Evolutionary conservation across 2,797 vertebrate genomes (phyloP), one percentile per base, ranked within the genome.

Genomic region (Spinibarbus caldwelli): DNA sequence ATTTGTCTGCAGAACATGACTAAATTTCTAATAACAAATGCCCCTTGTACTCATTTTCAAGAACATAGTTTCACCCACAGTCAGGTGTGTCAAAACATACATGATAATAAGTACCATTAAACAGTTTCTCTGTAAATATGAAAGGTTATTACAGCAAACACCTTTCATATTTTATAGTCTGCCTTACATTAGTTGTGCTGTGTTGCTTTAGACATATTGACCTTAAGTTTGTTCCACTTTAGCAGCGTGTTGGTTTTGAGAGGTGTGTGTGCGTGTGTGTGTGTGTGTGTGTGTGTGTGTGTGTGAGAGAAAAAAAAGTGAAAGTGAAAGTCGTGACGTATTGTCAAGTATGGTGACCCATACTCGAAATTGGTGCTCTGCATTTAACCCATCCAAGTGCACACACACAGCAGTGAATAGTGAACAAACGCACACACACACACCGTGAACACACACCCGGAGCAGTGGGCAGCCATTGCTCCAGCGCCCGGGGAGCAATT

Each of bases 121-220:
- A 64, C 54, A 9, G 23, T 57, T 54, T 47, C 15, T 41, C 7
- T 57, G 23, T 23, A n/a, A 49, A 62, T n/a, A 36, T 77, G 47
- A 87, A 85, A 83, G 72, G 66, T 82, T 85, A 85, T 78, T 26
- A 45, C 14, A 45, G 54, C 54, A 78, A 87, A 82, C 34, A 59
- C 8, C 47, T 66, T 21, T 78, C 43, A 72, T 26, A 78, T 62
- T 72, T 66, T 31, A 17, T 41, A 29, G 47, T 75, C 31, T 54
- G 34, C 34, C 73, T 21, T 29, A 82, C 67, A 54, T 66, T 72
- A 17, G 12, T 36, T 68, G 26, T 34, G 26, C 29, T 64, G 10
- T 66, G 21, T 80, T 68, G 78, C 43, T 41, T 64, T 14, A 64
- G 52, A 21, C 59, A 80, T 49, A 62, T 17, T 83, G 80, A 79